phyloP scores from a whole-genome alignment of 1,140 invertebrate genomes.

The Adoxophyes honmai region DNA sequence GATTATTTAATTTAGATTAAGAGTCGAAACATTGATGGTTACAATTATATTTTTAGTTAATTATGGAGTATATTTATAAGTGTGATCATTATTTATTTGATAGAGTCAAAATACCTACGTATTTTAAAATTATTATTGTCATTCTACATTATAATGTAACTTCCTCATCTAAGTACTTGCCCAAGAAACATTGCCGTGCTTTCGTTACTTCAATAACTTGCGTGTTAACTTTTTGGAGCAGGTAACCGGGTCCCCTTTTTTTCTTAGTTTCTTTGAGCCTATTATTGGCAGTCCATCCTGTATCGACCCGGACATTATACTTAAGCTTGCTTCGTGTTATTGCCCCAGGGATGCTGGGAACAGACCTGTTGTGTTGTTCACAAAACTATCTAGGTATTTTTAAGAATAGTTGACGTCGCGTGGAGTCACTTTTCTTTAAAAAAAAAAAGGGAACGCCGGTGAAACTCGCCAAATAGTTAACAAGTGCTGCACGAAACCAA shows the following conservation, averaged over 20 bases:
- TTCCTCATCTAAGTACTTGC: no score
- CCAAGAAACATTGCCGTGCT: background rate
- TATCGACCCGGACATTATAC: slow-evolving; percentile 15
- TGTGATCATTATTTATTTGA: no score
- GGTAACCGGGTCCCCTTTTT: slow-evolving; percentile 65
- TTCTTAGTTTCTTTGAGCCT: slow-evolving; percentile 30
- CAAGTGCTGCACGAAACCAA: slow-evolving; percentile 18
- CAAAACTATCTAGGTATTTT: background rate
- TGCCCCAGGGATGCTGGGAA: background rate
- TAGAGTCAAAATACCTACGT: no score
- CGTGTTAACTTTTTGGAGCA: slow-evolving; percentile 33
- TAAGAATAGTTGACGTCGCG: background rate
- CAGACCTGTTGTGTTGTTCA: background rate
- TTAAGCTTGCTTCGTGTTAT: background rate
- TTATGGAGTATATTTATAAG: no score
- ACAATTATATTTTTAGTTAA: background rate
- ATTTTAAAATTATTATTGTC: no score
- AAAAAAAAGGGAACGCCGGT: slow-evolving; percentile 7
- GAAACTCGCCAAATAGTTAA: slow-evolving; percentile 24
- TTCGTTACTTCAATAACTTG: slow-evolving; percentile 1
- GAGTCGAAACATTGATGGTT: background rate
- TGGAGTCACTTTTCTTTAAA: slow-evolving; percentile 8
- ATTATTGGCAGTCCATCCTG: slow-evolving; percentile 32
- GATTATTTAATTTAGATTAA: background rate
- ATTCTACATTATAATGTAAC: no score